phyloP scores from a whole-genome alignment of 2,797 vertebrate species.

The Pipistrellus pipistrellus region DNA sequence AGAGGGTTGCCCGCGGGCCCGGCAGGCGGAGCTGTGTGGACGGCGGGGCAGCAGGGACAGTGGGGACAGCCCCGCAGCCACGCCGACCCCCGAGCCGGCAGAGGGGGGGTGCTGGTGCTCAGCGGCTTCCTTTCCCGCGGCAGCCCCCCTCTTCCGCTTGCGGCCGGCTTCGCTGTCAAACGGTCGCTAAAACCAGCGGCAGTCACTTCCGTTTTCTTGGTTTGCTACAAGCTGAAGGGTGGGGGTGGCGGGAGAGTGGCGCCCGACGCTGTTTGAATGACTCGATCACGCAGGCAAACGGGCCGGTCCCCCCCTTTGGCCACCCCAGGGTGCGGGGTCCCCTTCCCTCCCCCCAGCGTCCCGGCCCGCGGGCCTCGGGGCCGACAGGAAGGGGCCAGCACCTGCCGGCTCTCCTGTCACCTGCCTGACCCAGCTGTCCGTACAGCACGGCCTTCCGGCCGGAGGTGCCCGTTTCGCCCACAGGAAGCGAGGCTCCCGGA shows the following conservation, averaged over 20 bases:
- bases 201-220: slow-evolving; percentile 83
- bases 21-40: background rate
- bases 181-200: slow-evolving; percentile 68
- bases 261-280: background rate
- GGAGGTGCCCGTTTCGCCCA: background rate
- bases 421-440: background rate
- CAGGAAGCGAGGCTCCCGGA: background rate
- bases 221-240: slow-evolving; percentile 50
- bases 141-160: slow-evolving; percentile 76
- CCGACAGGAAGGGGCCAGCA: background rate
- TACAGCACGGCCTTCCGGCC: background rate
- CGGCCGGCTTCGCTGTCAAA: slow-evolving; percentile 75
- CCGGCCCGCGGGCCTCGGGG: background rate
- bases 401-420: background rate
- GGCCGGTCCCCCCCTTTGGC: background rate
- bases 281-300: background rate
- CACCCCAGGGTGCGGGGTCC: background rate
- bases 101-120: slow-evolving; percentile 37
- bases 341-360: background rate
- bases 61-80: background rate
- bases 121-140: slow-evolving; percentile 73
- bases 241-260: slow-evolving; percentile 41
- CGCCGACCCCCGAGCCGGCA: background rate
- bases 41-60: background rate
- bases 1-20: background rate